These are phyloP conservation scores for Thymelicus acteon DNA, from an alignment of 2,888 invertebrate genomes.

Conservation along the genomic window DNA sequence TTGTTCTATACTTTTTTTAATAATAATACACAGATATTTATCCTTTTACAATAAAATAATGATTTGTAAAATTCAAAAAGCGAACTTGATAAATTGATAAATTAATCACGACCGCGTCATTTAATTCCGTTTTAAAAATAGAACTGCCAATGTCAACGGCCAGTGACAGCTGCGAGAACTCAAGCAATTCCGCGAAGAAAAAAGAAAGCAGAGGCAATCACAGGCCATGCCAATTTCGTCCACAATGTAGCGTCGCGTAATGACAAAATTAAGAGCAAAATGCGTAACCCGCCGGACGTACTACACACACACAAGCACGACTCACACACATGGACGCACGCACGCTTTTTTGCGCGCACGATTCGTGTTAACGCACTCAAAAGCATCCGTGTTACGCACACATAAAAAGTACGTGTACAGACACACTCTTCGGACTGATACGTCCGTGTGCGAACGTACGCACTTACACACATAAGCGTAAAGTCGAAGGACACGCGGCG, in stretches of 20 bases:
- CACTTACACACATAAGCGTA: slow-evolving; percentile 67
- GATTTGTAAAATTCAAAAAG: background rate
- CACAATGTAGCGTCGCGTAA: slow-evolving; percentile 62
- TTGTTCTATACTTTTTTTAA: too few relatives aligned
- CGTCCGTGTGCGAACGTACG: slow-evolving; percentile 51
- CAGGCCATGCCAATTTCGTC: slow-evolving; percentile 56
- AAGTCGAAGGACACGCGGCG: slow-evolving; percentile 78
- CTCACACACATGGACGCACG: slow-evolving; percentile 47
- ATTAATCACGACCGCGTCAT: slow-evolving; percentile 10
- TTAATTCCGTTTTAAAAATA: slow-evolving; percentile 26
- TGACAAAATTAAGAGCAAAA: slow-evolving; percentile 70
- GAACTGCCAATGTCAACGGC: slow-evolving; percentile 23
- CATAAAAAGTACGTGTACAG: slow-evolving; percentile 50
- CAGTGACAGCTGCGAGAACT: slow-evolving; percentile 32
- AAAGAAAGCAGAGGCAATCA: slow-evolving; percentile 49
- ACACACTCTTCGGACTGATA: slow-evolving; percentile 57
- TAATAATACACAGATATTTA: too few relatives aligned
- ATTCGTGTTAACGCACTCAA: slow-evolving; percentile 65
- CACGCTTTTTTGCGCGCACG: slow-evolving; percentile 59
- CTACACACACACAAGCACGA: slow-evolving; percentile 38
- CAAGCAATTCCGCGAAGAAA: slow-evolving; percentile 32
- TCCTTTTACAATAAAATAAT: too few relatives aligned
- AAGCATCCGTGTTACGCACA: slow-evolving; percentile 63
- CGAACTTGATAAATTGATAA: slow-evolving; percentile 2
- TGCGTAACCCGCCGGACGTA: slow-evolving; percentile 51